Conservation (phyloP, 2,888 invertebrate species). For the Merodon equestris region DNA sequence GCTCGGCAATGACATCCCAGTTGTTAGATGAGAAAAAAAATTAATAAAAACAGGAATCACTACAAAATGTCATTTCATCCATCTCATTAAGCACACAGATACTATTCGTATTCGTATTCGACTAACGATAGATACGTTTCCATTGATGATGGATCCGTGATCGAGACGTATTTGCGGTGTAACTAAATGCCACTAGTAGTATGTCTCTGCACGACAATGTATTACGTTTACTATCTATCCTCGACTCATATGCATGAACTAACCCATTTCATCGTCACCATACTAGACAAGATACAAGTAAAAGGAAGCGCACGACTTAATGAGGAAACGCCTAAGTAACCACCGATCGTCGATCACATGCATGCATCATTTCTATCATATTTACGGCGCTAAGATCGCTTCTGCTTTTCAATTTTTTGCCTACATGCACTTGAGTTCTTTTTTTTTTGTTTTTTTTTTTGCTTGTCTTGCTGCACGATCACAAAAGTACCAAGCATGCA, state of each 20-base stretch:
- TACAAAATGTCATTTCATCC: conserved; percentile 66
- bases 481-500: conserved; percentile 7
- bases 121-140: conserved; percentile 7
- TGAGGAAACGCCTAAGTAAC: conserved; percentile 25
- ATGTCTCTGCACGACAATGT: conserved; percentile 16
- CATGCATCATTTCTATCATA: conserved; percentile 24
- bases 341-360: conserved; percentile 33
- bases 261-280: conserved; percentile 34
- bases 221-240: conserved; percentile 4
- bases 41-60: background rate
- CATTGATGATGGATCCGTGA: conserved; percentile 36
- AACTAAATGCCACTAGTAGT: conserved; percentile 39
- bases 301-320: too few species aligned
- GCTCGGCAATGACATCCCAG: conserved; percentile 45
- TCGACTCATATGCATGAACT: conserved; percentile 53
- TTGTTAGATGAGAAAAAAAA: background rate
- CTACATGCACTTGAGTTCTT: conserved; percentile 41
- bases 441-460: conserved; percentile 11
- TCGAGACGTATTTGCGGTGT: conserved; percentile 58
- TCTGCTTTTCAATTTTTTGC: conserved; percentile 4
- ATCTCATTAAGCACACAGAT: conserved; percentile 61
- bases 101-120: too few species aligned
- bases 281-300: background rate
- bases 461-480: conserved; percentile 10
- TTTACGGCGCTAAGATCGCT: too few species aligned